These are phyloP conservation scores for Drosophila testacea DNA, from an alignment of 2,888 invertebrate genomes.

Conservation along the genomic window DNA sequence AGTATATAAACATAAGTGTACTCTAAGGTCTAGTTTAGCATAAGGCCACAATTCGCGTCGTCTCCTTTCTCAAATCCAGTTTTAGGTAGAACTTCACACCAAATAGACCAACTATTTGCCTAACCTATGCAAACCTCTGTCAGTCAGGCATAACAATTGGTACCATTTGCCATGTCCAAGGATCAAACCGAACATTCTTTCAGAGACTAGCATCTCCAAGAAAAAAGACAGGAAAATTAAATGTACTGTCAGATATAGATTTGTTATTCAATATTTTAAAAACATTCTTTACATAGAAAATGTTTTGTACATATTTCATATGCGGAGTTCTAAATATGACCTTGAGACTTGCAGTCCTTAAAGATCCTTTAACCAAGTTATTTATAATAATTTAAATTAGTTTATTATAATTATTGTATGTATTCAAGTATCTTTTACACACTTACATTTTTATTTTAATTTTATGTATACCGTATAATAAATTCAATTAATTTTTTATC, in stretches of 20 bases:
- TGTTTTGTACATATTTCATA: not conserved
- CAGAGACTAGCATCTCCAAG: not conserved
- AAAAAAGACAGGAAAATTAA: not conserved
- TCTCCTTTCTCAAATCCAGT: not conserved
- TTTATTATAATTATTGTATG: conserved; percentile 1
- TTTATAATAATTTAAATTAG: not conserved
- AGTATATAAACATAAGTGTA: conserved; percentile 1
- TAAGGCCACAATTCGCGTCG: conserved; percentile 36
- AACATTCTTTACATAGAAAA: not conserved
- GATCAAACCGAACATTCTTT: conserved; percentile 1
- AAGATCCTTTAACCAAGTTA: not conserved
- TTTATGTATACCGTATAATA: conserved; percentile 80
- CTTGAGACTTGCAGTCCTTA: conserved; percentile 1
- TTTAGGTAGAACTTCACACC: conserved; percentile 63
- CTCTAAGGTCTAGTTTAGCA: conserved; percentile 13
- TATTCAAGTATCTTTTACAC: conserved; percentile 21
- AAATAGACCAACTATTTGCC: conserved; percentile 61
- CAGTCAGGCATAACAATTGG: conserved; percentile 18
- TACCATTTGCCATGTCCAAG: conserved; percentile 35
- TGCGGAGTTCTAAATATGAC: not conserved
- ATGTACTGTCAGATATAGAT: not conserved
- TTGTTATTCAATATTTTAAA: not conserved
- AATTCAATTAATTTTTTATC: conserved; percentile 84
- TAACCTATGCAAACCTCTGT: conserved; percentile 72
- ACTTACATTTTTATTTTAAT: conserved; percentile 38